phyloP scores from a whole-genome alignment of 2,888 invertebrate species.

The Xylota segnis region DNA sequence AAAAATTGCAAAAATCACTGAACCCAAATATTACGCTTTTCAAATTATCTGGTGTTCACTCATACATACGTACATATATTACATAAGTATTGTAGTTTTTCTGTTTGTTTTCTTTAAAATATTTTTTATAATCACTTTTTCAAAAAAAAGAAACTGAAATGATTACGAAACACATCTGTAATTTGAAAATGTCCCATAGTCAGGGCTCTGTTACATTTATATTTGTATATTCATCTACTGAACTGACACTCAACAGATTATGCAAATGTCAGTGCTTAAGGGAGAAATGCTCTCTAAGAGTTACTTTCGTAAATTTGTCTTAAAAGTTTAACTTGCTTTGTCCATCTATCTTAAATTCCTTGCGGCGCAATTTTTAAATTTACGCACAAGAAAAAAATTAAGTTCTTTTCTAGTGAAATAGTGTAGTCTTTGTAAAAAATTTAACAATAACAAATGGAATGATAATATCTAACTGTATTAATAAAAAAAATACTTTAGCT shows the following conservation, averaged over 20 bases:
- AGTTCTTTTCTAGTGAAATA: conserved; percentile 1
- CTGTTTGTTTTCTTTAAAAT: too few relatives aligned
- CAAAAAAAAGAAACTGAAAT: neutral
- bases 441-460: conserved; percentile 36
- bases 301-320: conserved; percentile 48
- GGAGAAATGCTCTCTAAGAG: conserved; percentile 26
- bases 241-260: conserved; percentile 60
- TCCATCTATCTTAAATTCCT: conserved; percentile 42
- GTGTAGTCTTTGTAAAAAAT: neutral
- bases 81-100: too few relatives aligned
- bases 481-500: conserved; percentile 15
- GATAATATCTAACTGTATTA: conserved; percentile 21
- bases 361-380: conserved; percentile 32
- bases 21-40: too few relatives aligned
- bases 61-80: too few relatives aligned
- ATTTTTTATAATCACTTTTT: too few relatives aligned
- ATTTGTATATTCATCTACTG: conserved; percentile 20
- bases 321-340: conserved; percentile 53
- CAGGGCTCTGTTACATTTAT: neutral
- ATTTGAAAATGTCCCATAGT: neutral
- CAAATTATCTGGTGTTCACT: too few relatives aligned
- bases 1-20: too few relatives aligned
- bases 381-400: neutral
- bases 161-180: neutral
- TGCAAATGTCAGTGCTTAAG: conserved; percentile 57